Conservation (phyloP, 1,140 invertebrate species). For the Drosophila funebris region DNA sequence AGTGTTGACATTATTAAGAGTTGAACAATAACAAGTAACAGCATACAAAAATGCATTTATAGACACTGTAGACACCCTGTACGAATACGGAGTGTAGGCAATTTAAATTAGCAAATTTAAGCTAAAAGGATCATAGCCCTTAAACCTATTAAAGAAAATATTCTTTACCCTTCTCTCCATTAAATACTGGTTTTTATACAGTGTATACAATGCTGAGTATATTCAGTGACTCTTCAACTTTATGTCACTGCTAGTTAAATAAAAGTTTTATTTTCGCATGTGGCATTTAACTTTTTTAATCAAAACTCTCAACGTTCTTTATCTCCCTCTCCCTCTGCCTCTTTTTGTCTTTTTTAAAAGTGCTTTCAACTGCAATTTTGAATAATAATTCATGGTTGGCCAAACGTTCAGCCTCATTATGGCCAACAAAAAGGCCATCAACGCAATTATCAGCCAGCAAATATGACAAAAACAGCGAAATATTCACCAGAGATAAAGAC, state of each 20-base stretch:
- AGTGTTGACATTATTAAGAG: slow-evolving; percentile 76
- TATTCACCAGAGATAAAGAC: not conserved
- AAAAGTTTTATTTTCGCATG: slow-evolving; percentile 25
- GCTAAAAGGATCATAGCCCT: not conserved
- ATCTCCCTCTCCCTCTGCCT: not conserved
- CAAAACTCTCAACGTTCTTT: slow-evolving; percentile 25
- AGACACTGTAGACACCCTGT: slow-evolving; percentile 8
- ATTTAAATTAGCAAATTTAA: not conserved
- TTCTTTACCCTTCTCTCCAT: no score
- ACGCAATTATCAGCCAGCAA: slow-evolving; percentile 41
- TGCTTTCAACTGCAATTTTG: slow-evolving; percentile 37
- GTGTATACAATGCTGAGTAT: not conserved
- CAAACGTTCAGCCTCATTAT: slow-evolving; percentile 44
- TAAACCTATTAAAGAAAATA: no score
- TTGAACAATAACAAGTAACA: slow-evolving; percentile 63
- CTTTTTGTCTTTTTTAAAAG: not conserved
- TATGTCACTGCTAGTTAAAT: slow-evolving; percentile 40
- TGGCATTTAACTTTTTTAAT: slow-evolving; percentile 63
- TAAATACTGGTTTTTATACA: not conserved
- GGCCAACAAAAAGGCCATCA: slow-evolving; percentile 41
- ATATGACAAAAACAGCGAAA: slow-evolving; percentile 41
- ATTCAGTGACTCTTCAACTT: not conserved
- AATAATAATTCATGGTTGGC: slow-evolving; percentile 45
- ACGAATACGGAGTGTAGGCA: not conserved
- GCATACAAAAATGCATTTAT: not conserved